These are phyloP conservation scores for Thereuonema tuberculata DNA, from an alignment of 1,140 invertebrate species.

Conservation along the genomic window DNA sequence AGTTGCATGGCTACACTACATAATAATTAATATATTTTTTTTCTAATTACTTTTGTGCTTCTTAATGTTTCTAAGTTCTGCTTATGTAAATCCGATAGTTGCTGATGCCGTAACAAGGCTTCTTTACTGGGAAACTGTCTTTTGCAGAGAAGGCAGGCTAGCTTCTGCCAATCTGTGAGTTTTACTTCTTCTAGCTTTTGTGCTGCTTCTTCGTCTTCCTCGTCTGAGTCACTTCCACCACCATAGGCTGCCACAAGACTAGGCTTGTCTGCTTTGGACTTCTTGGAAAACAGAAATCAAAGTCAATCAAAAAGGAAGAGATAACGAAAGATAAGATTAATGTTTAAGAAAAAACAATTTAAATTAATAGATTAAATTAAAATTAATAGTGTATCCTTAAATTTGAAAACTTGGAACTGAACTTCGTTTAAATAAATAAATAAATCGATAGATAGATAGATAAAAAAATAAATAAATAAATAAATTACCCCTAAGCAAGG, in stretches of 20 bases:
- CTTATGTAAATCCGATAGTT: slow-evolving; percentile 89
- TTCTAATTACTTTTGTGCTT: slow-evolving; percentile 20
- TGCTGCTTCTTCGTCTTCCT: slow-evolving; percentile 36
- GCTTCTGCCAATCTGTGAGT: slow-evolving; percentile 69
- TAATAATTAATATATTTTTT: no score
- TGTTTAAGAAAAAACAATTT: no score
- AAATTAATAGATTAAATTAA: no score
- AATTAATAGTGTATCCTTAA: no score
- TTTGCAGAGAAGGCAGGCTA: slow-evolving; percentile 92
- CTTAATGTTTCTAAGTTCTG: slow-evolving; percentile 58
- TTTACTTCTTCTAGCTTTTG: slow-evolving; percentile 41
- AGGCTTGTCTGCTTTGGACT: not conserved
- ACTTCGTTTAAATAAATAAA: no score
- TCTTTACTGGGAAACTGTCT: slow-evolving; percentile 83
- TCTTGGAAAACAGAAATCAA: no score
- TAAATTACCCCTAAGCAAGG: not conserved
- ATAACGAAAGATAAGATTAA: no score
- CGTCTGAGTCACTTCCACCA: slow-evolving; percentile 48
- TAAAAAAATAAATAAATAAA: not conserved
- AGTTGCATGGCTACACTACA: no score
- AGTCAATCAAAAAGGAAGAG: not conserved
- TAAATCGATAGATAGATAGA: no score
- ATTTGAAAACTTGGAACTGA: no score
- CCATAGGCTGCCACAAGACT: slow-evolving; percentile 61
- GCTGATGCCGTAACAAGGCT: slow-evolving; percentile 67